Evolutionary conservation across 2,797 vertebrate species (phyloP), one percentile per base, ranked within the genome.

Genomic region (Pseudomugil tenellus): DNA sequence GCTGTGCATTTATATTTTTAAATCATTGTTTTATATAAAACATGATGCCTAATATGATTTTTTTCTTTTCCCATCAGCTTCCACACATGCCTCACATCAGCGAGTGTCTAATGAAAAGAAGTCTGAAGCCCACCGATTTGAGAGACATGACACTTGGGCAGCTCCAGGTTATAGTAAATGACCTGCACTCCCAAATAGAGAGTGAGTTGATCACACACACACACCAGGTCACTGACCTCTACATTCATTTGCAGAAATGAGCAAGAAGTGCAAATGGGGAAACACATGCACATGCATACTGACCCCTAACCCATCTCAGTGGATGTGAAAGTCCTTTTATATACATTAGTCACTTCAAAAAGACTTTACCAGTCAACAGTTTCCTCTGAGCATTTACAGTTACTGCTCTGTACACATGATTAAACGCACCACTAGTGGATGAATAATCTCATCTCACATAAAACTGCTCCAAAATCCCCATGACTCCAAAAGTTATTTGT

Each of bases 161-260:
- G 87, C 96, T 99, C n/a, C 97, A 98, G 80, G 97, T 99, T 87
- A 99, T 99, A 64, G 97, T 98, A 89, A 99, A 98, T 2, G 97
- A 99, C 87, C 95, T 99, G 61, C 98, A 99, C 89, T 99, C 97
- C 80, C 97, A 99, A 91, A 99, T 99, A 61, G 97, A 99, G 87
- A 98, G 98, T 99, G 92, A 96, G 97, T 96, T 67, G 8, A 69
- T 70, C 14, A 62, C 31, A 32, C 32, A 32, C 32, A 32, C 32
- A 32, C 32, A 32, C 32, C 5, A 65, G 0, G n/a, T 5, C 5
- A 48, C 19, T 72, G 31, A 77, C 74, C 77, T 79, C 28, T 53
- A 25, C 68, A 76, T 70, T 78, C 58, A 81, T 32, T 70, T 43
- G 72, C 62, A 74, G 63, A 83, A 76, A 88, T 89, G 85, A 87